Evolutionary conservation across 2,888 invertebrate species (phyloP).

Genomic region (Deilephila elpenor): DNA sequence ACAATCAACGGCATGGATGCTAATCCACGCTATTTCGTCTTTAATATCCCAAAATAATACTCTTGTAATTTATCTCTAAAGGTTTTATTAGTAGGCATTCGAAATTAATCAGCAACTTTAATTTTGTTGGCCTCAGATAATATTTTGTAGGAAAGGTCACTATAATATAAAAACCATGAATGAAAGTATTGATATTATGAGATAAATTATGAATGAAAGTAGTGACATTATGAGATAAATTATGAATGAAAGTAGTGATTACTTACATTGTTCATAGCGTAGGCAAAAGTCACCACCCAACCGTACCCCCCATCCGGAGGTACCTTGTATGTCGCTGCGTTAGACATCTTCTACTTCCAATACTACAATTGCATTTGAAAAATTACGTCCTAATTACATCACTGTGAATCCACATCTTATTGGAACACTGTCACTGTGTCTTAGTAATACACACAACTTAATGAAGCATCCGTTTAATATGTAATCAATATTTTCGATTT

Average conservation of each 20-base stretch:
- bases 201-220: no score
- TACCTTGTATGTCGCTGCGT: constrained; percentile 64
- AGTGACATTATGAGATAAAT: no score
- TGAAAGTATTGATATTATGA: no score
- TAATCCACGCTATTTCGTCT: no score
- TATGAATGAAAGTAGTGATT: constrained; percentile 26
- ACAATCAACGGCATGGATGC: no score
- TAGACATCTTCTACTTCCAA: constrained; percentile 57
- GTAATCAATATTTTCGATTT: constrained; percentile 27
- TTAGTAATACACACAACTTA: not conserved
- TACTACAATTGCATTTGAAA: constrained; percentile 50
- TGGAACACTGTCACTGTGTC: not conserved
- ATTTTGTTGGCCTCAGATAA: not conserved
- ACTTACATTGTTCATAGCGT: constrained; percentile 87
- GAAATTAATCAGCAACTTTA: no score
- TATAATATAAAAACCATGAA: not conserved
- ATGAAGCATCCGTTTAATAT: not conserved
- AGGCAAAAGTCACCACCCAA: constrained; percentile 86
- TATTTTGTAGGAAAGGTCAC: not conserved
- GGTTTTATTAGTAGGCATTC: no score
- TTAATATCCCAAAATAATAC: no score
- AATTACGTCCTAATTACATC: constrained; percentile 36
- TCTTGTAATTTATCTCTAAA: no score
- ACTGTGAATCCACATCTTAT: constrained; percentile 42
- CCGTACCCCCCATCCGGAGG: constrained; percentile 88